phyloP scores from a whole-genome alignment of 1,140 invertebrate genomes.

The Asbolus verrucosus region DNA sequence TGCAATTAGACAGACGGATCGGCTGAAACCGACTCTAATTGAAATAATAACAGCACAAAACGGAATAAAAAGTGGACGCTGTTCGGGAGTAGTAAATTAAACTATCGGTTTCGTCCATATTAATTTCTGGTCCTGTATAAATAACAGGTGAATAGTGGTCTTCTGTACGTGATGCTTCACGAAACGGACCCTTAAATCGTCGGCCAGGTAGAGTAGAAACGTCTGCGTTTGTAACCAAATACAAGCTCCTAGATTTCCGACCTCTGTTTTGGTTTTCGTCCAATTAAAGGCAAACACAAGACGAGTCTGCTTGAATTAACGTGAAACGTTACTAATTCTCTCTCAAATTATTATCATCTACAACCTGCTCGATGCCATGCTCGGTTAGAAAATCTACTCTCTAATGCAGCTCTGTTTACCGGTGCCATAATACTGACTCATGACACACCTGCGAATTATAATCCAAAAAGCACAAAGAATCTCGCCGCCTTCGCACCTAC shows the following conservation, averaged over 20 bases:
- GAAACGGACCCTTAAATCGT: conserved; percentile 28
- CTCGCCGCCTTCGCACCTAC: too few species aligned
- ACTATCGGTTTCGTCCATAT: conserved; percentile 43
- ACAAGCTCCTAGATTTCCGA: conserved; percentile 64
- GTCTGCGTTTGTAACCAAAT: conserved; percentile 60
- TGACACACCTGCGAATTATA: too few species aligned
- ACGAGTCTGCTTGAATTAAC: conserved; percentile 63
- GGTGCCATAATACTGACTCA: conserved; percentile 5
- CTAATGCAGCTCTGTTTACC: conserved; percentile 18
- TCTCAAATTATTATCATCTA: conserved; percentile 63
- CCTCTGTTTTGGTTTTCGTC: conserved; percentile 66
- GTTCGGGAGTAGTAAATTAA: conserved; percentile 22
- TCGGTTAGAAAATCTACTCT: conserved; percentile 40
- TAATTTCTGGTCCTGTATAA: conserved; percentile 44
- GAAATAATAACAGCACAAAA: conserved; percentile 33
- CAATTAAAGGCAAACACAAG: conserved; percentile 66
- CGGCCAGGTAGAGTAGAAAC: conserved; percentile 36
- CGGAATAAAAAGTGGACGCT: conserved; percentile 13
- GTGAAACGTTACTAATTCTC: conserved; percentile 64
- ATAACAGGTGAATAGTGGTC: conserved; percentile 42
- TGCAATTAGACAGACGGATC: conserved; percentile 33
- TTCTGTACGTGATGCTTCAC: conserved; percentile 17
- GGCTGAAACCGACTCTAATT: conserved; percentile 25
- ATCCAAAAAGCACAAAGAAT: too few species aligned
- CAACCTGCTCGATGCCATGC: conserved; percentile 49